phyloP scores from a whole-genome alignment of 1,140 invertebrate genomes.

The Trichonephila inaurata region DNA sequence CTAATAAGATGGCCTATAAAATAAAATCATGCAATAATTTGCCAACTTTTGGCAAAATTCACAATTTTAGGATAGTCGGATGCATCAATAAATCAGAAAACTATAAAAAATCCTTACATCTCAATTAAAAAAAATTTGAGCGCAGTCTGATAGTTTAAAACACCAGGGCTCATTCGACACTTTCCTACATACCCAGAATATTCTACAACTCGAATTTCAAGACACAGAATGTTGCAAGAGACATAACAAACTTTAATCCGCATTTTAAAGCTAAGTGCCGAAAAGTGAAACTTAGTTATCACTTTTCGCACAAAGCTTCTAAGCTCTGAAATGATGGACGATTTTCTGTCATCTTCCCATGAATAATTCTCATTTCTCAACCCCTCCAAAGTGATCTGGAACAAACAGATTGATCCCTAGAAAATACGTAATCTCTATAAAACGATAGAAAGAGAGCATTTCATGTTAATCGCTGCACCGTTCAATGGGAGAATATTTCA shows the following conservation, averaged over 20 bases:
- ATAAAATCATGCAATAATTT: too few species aligned
- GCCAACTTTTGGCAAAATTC: too few species aligned
- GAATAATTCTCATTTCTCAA: background rate
- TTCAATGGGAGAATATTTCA: background rate
- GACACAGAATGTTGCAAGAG: background rate
- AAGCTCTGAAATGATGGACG: background rate
- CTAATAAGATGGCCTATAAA: too few species aligned
- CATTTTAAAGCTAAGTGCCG: background rate
- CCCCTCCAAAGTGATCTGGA: background rate
- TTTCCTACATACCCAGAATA: too few species aligned
- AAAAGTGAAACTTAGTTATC: constrained; percentile 10
- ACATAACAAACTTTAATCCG: background rate
- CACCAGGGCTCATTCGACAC: too few species aligned
- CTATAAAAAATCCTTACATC: too few species aligned
- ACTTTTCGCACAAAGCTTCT: background rate
- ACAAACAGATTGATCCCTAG: constrained; percentile 2
- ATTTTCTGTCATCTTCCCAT: background rate
- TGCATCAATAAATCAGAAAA: too few species aligned
- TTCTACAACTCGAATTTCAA: background rate
- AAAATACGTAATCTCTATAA: background rate
- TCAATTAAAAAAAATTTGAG: too few species aligned
- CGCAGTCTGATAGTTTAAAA: too few species aligned
- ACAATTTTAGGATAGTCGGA: too few species aligned
- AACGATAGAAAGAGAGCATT: background rate
- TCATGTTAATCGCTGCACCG: background rate